Evolutionary conservation across 1,140 invertebrate genomes (phyloP).

Genomic region (Heliconius eleuchia): DNA sequence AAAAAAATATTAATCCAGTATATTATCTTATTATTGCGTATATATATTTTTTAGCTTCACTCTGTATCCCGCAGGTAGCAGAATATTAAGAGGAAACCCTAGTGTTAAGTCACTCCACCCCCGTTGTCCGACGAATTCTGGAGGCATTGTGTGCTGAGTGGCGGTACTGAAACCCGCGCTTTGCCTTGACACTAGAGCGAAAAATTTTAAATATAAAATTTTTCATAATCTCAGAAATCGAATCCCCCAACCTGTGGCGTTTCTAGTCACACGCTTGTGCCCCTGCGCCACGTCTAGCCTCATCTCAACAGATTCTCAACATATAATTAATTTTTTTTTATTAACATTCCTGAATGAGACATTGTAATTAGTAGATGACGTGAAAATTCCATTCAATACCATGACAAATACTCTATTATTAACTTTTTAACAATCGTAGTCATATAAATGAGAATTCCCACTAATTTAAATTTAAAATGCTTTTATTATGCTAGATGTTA

Average conservation of each 20-base stretch:
- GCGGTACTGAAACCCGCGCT: too few species aligned
- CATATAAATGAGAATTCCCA: not conserved
- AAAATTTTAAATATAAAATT: not conserved
- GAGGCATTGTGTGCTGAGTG: too few species aligned
- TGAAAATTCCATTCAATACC: slow-evolving; percentile 1
- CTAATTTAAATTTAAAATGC: not conserved
- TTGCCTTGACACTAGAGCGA: too few species aligned
- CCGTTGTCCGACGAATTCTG: too few species aligned
- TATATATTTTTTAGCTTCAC: not conserved
- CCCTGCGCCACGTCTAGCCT: not conserved
- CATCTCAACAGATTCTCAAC: not conserved
- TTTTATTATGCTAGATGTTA: not conserved
- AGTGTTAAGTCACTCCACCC: not conserved
- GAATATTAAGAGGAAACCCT: not conserved
- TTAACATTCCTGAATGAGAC: not conserved
- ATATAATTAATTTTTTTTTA: not conserved
- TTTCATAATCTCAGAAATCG: not conserved
- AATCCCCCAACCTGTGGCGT: too few species aligned
- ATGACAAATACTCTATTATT: slow-evolving; percentile 9
- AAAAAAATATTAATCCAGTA: too few species aligned
- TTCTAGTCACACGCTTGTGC: too few species aligned
- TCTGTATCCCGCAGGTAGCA: not conserved
- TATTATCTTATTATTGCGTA: too few species aligned
- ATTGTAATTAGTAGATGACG: not conserved
- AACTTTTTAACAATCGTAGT: not conserved